Base-by-base conservation (phyloP, 2,797 vertebrate genomes). In the Cryptoblepharus egeriae region DNA sequence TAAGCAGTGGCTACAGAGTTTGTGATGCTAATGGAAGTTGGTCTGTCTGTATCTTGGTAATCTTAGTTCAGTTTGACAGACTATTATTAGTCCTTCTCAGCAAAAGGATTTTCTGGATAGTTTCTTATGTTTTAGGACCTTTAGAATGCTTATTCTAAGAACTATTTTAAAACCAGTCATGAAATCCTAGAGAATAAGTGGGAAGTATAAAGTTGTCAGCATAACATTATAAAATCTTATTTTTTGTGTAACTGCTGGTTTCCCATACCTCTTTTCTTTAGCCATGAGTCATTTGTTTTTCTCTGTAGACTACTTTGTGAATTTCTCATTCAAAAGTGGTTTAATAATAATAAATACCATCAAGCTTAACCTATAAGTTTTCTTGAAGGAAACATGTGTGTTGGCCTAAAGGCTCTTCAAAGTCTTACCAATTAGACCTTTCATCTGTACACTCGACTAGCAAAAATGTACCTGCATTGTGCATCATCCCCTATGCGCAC, bases 311-410 rank as follows among this genome's bases (percentile, higher is more conserved):
- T n/a, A n/a, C n/a, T n/a, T n/a, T n/a, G n/a, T n/a, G n/a, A n/a
- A n/a, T n/a, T n/a, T n/a, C n/a, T n/a, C n/a, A n/a, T n/a, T n/a
- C n/a, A n/a, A n/a, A n/a, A n/a, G n/a, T n/a, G n/a, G n/a, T n/a
- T n/a, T n/a, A n/a, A n/a, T n/a, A n/a, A n/a, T n/a, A n/a, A n/a
- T n/a, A n/a, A n/a, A n/a, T n/a, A 37, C 42, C 8, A 15, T 69
- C 39, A 72, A n/a, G 22, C 52, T 60, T 90, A 86, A 64, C 76
- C 37, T 92, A 83, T 49, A 85, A 55, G 67, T 73, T 89, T 83
- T 2, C 5, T 65, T 89, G 85, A 88, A 85, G 78, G 80, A 28
- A 32, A 60, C 42, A 37, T 30, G 24, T 45, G 30, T 58, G 7
- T 7, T 60, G 24, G 3, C n/a, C 37, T 28, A n/a, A 60, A 45